Evolutionary conservation across 2,888 invertebrate species (phyloP).

Genomic region (Cartodere bifasciata): DNA sequence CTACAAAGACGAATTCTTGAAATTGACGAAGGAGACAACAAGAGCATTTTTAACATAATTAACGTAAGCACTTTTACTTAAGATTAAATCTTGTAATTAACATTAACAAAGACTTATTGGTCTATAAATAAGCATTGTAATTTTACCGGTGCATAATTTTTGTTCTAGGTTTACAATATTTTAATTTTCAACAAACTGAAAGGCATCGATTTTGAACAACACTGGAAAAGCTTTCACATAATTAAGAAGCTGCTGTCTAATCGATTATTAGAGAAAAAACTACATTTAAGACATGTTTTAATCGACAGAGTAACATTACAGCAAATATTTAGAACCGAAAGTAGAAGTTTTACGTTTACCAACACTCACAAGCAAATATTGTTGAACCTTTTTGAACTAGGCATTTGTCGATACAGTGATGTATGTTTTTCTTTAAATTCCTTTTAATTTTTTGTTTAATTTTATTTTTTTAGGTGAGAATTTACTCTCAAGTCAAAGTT

Average conservation of each 20-base stretch:
- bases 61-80: slow-evolving; percentile 31
- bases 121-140: no score
- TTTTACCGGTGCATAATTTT: no score
- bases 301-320: slow-evolving; percentile 55
- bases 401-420: slow-evolving; percentile 54
- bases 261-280: slow-evolving; percentile 46
- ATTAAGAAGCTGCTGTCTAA: slow-evolving; percentile 51
- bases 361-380: slow-evolving; percentile 47
- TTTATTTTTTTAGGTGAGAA: slow-evolving; percentile 41
- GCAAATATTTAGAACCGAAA: slow-evolving; percentile 43
- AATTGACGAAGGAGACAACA: slow-evolving; percentile 66
- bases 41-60: slow-evolving; percentile 43
- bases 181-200: slow-evolving; percentile 42
- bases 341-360: slow-evolving; percentile 40
- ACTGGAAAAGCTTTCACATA: slow-evolving; percentile 52
- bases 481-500: slow-evolving; percentile 53
- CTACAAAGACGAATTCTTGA: slow-evolving; percentile 53
- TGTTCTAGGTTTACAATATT: slow-evolving; percentile 53
- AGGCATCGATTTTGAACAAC: slow-evolving; percentile 44
- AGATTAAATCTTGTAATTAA: no score
- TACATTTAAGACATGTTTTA: slow-evolving; percentile 47
- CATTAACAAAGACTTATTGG: no score
- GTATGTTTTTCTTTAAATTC: slow-evolving; percentile 29
- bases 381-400: slow-evolving; percentile 46
- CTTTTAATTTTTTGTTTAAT: background rate